A percentile compares a stretch with the other conserved stretches of the same genome.
Evolutionary conservation across 2,888 invertebrate genomes (phyloP).

Genomic region (Chloroclystis v-ata): DNA sequence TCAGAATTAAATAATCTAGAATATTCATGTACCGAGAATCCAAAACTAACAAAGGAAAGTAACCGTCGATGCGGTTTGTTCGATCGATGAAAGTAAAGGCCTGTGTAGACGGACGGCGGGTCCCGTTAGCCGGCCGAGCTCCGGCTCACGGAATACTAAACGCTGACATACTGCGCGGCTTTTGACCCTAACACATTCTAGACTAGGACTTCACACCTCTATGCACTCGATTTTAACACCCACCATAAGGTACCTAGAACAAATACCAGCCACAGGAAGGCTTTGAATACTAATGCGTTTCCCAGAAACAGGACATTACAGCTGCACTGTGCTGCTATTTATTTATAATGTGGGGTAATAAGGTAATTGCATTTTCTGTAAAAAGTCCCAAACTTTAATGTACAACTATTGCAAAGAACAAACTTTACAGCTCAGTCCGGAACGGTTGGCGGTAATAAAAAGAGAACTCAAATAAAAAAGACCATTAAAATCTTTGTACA

Average conservation of each 20-base stretch:
- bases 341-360: slow-evolving; percentile 12
- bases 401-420: slow-evolving; percentile 11
- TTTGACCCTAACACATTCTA: slow-evolving; percentile 78
- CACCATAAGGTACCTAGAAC: slow-evolving; percentile 29
- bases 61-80: slow-evolving; percentile 64
- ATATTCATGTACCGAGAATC: slow-evolving; percentile 33
- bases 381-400: slow-evolving; percentile 7
- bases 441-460: slow-evolving; percentile 17
- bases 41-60: slow-evolving; percentile 76
- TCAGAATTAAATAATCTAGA: slow-evolving; percentile 37
- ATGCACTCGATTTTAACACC: slow-evolving; percentile 51
- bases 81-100: slow-evolving; percentile 78
- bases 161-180: slow-evolving; percentile 77
- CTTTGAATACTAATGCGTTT: slow-evolving; percentile 22
- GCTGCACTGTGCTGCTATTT: slow-evolving; percentile 11
- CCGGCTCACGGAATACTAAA: slow-evolving; percentile 74
- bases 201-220: slow-evolving; percentile 68
- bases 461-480: slow-evolving; percentile 23
- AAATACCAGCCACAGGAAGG: slow-evolving; percentile 21
- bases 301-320: slow-evolving; percentile 17
- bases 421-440: slow-evolving; percentile 20
- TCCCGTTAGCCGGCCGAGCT: slow-evolving; percentile 71
- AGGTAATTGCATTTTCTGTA: slow-evolving; percentile 1
- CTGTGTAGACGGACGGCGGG: slow-evolving; percentile 62
- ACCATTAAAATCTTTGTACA: slow-evolving; percentile 26